Evolutionary conservation across 2,888 invertebrate genomes (phyloP).

Genomic region (Morpho achilles): DNA sequence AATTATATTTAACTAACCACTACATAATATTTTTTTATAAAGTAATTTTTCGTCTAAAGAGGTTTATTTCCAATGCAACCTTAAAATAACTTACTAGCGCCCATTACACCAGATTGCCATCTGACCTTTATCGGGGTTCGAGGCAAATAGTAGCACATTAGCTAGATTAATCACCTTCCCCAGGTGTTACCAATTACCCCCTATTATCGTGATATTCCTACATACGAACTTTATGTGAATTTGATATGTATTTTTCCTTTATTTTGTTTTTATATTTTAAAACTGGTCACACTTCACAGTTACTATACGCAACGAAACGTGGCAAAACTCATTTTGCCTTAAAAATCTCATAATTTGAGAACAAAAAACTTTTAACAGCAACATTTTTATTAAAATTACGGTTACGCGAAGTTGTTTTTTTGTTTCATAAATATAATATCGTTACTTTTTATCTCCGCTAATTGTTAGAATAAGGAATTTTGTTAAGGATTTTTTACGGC

Average conservation of each 20-base stretch:
- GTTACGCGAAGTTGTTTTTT: too few species aligned
- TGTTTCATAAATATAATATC: too few species aligned
- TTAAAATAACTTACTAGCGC: constrained; percentile 2
- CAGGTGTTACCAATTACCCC: constrained; percentile 21
- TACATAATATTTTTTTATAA: background rate
- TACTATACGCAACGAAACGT: background rate
- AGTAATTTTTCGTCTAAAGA: background rate
- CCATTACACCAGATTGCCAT: constrained; percentile 20
- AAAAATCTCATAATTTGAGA: too few species aligned
- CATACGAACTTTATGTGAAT: background rate
- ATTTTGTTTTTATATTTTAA: background rate
- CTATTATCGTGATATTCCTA: constrained; percentile 19
- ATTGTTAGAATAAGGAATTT: too few species aligned
- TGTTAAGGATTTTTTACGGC: too few species aligned
- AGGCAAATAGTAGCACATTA: constrained; percentile 21
- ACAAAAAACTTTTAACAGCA: too few species aligned
- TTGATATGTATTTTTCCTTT: background rate
- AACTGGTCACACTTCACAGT: background rate
- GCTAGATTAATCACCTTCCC: constrained; percentile 20
- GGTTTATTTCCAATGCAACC: background rate
- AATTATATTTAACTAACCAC: too few species aligned
- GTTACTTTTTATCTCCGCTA: too few species aligned
- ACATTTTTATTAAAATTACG: too few species aligned
- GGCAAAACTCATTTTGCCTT: background rate
- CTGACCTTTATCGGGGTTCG: constrained; percentile 19